Evolutionary conservation across 2,113 vertebrate species (phyloP).

Genomic region (Odocoileus virginianus): DNA sequence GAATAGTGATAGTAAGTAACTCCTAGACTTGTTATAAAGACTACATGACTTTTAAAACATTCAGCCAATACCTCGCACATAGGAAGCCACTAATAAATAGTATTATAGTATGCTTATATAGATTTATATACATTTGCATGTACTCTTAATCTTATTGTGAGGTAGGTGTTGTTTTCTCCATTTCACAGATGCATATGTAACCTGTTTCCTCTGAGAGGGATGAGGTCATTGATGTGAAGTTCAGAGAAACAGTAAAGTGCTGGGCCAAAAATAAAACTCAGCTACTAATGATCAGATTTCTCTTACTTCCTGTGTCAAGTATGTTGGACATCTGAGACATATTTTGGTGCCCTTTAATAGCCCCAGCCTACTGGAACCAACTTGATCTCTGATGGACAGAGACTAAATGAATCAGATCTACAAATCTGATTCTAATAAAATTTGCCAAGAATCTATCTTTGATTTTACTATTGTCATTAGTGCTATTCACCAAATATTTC

Average conservation of each 20-base stretch:
- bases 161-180: background rate
- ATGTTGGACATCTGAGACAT: background rate
- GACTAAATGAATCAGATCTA: background rate
- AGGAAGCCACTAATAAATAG: background rate
- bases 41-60: background rate
- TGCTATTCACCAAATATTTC: background rate
- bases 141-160: background rate
- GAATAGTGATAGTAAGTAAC: background rate
- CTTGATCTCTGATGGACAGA: background rate
- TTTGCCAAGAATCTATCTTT: background rate
- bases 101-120: background rate
- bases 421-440: background rate
- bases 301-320: background rate
- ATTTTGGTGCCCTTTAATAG: background rate
- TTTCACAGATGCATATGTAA: background rate
- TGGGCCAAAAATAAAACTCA: background rate
- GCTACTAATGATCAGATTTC: background rate
- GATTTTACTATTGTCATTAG: background rate
- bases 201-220: background rate
- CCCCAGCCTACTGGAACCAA: background rate
- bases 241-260: background rate
- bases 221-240: background rate
- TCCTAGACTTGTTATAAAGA: background rate
- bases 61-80: background rate
- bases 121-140: background rate